These are phyloP conservation scores for Danaus chrysippus DNA, from an alignment of 2,888 invertebrate species.

Conservation along the genomic window DNA sequence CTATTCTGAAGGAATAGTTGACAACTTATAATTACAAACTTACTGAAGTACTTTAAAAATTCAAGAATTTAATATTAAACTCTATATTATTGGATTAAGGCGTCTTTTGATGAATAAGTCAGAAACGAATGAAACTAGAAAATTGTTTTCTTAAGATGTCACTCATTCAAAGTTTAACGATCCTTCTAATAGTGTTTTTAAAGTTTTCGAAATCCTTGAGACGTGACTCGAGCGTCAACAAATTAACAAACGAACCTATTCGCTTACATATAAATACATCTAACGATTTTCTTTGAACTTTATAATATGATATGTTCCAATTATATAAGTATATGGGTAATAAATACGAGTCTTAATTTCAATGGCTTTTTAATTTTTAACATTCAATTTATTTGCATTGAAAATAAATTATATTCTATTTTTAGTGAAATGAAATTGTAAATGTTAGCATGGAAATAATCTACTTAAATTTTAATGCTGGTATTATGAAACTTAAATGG, in stretches of 20 bases:
- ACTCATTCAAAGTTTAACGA: slow-evolving; percentile 76
- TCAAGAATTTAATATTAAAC: slow-evolving; percentile 12
- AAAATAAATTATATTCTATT: neutral
- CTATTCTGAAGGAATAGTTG: slow-evolving; percentile 60
- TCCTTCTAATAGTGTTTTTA: slow-evolving; percentile 75
- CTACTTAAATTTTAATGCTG: neutral
- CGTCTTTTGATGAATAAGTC: slow-evolving; percentile 19
- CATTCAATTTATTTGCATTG: no score
- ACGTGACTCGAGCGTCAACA: slow-evolving; percentile 76
- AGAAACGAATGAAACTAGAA: slow-evolving; percentile 24
- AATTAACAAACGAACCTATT: slow-evolving; percentile 68
- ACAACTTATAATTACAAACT: slow-evolving; percentile 57
- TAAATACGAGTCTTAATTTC: slow-evolving; percentile 33
- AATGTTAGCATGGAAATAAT: neutral
- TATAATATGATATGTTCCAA: slow-evolving; percentile 48
- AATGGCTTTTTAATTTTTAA: neutral
- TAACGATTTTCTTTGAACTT: slow-evolving; percentile 64
- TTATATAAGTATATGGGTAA: slow-evolving; percentile 39
- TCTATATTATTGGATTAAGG: slow-evolving; percentile 32
- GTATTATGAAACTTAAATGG: neutral
- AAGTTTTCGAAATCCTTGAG: slow-evolving; percentile 73
- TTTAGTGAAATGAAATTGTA: neutral
- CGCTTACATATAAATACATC: slow-evolving; percentile 64
- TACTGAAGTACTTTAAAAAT: slow-evolving; percentile 25
- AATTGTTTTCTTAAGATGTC: slow-evolving; percentile 65